Conservation (phyloP, 2,797 vertebrate species). For the Hozukius guyotensis region DNA sequence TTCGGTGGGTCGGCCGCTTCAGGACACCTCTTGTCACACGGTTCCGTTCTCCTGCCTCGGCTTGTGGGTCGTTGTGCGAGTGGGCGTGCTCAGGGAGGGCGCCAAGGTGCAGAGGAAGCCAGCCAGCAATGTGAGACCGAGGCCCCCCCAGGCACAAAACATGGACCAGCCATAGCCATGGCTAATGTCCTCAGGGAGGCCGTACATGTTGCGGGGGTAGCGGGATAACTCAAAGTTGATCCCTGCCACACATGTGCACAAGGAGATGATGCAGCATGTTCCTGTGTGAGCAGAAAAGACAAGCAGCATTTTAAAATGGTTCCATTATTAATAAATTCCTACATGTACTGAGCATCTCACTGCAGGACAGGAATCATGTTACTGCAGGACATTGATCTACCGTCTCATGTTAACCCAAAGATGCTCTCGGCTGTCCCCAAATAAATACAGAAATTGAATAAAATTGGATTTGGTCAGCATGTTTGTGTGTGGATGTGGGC, state of each 20-base stretch:
- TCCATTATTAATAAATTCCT: constrained; percentile 29
- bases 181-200: constrained; percentile 95
- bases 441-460: constrained; percentile 38
- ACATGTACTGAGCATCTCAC: constrained; percentile 11
- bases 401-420: constrained; percentile 11
- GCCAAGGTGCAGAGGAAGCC: constrained; percentile 95
- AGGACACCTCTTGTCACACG: constrained; percentile 83
- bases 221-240: constrained; percentile 96
- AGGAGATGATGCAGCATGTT: constrained; percentile 95
- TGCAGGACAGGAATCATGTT: constrained; percentile 37
- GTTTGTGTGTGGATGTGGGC: constrained; percentile 28
- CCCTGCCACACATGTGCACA: constrained; percentile 95
- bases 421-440: constrained; percentile 36
- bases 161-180: constrained; percentile 98
- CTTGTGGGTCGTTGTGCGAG: constrained; percentile 89
- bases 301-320: constrained; percentile 28
- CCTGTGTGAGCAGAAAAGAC: constrained; percentile 78
- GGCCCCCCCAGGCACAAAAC: constrained; percentile 96
- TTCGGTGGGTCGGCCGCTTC: constrained; percentile 58
- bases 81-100: constrained; percentile 90
- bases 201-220: constrained; percentile 92
- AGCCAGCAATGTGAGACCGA: constrained; percentile 93
- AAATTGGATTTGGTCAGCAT: constrained; percentile 44
- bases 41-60: constrained; percentile 93
- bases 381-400: constrained; percentile 34